Percentiles rank a stretch among this genome's conserved stretches.
phyloP scores from a whole-genome alignment of 1,140 invertebrate species.

The Saccostrea glomerata region DNA sequence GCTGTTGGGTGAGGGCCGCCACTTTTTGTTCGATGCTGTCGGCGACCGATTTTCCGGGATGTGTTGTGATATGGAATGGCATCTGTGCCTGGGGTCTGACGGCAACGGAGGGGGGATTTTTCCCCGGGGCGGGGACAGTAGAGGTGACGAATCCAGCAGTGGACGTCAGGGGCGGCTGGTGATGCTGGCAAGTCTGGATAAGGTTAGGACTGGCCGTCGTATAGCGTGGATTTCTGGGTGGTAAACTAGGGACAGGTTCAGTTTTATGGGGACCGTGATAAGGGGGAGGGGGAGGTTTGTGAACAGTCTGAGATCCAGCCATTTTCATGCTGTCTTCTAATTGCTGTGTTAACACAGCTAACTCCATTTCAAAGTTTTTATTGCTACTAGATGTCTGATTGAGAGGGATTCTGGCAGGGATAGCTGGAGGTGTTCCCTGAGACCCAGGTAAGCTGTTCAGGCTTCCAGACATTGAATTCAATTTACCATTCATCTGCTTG shows the following conservation, averaged over 20 bases:
- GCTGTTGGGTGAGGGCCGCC: slow-evolving; percentile 78
- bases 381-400: slow-evolving; percentile 90
- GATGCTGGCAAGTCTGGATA: slow-evolving; percentile 48
- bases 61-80: slow-evolving; percentile 92
- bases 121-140: slow-evolving; percentile 29
- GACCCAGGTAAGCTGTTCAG: slow-evolving; percentile 42
- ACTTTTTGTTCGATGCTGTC: slow-evolving; percentile 79
- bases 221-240: slow-evolving; percentile 60
- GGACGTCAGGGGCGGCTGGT: slow-evolving; percentile 35
- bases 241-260: slow-evolving; percentile 69
- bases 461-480: slow-evolving; percentile 39
- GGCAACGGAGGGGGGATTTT: slow-evolving; percentile 56
- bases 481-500: slow-evolving; percentile 38
- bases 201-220: slow-evolving; percentile 41
- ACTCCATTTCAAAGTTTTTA: slow-evolving; percentile 74
- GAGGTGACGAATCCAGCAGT: slow-evolving; percentile 28
- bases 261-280: slow-evolving; percentile 78
- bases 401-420: slow-evolving; percentile 81
- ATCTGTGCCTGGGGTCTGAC: slow-evolving; percentile 83
- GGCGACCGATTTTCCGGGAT: slow-evolving; percentile 73
- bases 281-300: slow-evolving; percentile 74
- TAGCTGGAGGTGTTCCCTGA: slow-evolving; percentile 63
- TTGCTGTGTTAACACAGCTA: slow-evolving; percentile 79
- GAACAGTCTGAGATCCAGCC: slow-evolving; percentile 56
- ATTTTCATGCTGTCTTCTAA: slow-evolving; percentile 76